Evolutionary conservation across 1,140 invertebrate genomes (phyloP).

Genomic region (Dinoponera quadriceps): DNA sequence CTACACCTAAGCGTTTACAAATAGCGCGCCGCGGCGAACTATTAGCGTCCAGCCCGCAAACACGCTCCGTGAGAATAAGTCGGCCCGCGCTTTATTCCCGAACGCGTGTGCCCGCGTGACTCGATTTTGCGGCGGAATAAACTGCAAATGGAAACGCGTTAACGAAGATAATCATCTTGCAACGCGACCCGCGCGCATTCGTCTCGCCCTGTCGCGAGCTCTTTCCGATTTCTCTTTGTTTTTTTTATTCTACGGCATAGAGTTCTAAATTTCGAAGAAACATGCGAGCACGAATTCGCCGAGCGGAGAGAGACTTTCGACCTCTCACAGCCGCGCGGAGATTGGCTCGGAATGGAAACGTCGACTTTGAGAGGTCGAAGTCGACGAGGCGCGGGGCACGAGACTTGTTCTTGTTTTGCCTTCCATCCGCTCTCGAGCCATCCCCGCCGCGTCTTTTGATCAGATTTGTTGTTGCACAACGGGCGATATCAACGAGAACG

Average conservation of each 20-base stretch:
- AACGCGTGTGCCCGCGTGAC: neutral
- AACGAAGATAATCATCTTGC: neutral
- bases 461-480: conserved; percentile 35
- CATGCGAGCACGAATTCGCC: neutral
- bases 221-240: neutral
- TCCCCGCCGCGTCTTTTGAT: conserved; percentile 16
- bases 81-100: conserved; percentile 14
- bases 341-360: too few relatives aligned
- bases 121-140: conserved; percentile 15
- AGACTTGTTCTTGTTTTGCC: conserved; percentile 11
- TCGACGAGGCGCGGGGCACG: too few relatives aligned
- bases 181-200: neutral
- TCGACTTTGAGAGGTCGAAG: neutral
- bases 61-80: conserved; percentile 7
- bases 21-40: conserved; percentile 34
- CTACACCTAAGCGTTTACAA: conserved; percentile 24
- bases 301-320: too few relatives aligned
- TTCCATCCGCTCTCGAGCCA: neutral
- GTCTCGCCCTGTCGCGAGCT: neutral
- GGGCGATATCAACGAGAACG: conserved; percentile 18
- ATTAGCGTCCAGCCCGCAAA: conserved; percentile 25
- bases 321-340: neutral
- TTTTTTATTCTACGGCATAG: neutral
- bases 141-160: conserved; percentile 8
- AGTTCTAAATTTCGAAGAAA: neutral